Conservation (phyloP, 1,140 invertebrate species). For the Anoplophora glabripennis region DNA sequence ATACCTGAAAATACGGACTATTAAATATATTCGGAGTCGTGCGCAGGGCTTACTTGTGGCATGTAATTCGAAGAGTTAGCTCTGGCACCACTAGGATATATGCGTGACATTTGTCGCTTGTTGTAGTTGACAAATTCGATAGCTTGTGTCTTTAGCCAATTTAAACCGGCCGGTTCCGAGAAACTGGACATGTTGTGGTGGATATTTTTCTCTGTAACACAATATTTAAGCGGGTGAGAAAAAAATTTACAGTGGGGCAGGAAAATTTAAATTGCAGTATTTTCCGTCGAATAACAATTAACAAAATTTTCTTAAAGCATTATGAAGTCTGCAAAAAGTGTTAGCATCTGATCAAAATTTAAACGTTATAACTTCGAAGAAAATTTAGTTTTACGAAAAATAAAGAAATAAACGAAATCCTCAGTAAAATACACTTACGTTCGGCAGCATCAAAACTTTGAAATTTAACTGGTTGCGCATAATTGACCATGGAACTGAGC, state of each 20-base stretch:
- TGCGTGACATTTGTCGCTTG: constrained; percentile 97
- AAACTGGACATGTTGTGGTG: constrained; percentile 99
- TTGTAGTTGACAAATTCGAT: constrained; percentile 99
- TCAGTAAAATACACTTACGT: constrained; percentile 59
- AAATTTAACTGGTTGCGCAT: constrained; percentile 99
- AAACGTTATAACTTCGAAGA: background rate
- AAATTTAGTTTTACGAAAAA: background rate
- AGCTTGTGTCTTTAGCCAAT: constrained; percentile 91
- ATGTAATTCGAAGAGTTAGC: constrained; percentile 99
- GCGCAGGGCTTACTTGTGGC: constrained; percentile 76
- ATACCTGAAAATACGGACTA: constrained; percentile 58
- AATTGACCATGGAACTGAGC: constrained; percentile 98
- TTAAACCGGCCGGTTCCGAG: constrained; percentile 92
- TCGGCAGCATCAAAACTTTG: constrained; percentile 96
- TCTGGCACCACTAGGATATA: constrained; percentile 97
- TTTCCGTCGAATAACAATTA: background rate
- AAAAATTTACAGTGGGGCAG: too few relatives aligned
- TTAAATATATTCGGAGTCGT: background rate
- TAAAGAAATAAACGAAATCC: background rate
- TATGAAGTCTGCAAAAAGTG: background rate
- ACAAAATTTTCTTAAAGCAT: background rate
- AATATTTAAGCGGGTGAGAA: background rate
- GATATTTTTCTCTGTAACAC: constrained; percentile 82
- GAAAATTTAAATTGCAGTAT: too few relatives aligned
- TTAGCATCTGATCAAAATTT: background rate